A percentile compares a stretch with the other conserved stretches of the same genome.
Evolutionary conservation across 1,140 invertebrate species (phyloP).

Genomic region (Drosophila tani): DNA sequence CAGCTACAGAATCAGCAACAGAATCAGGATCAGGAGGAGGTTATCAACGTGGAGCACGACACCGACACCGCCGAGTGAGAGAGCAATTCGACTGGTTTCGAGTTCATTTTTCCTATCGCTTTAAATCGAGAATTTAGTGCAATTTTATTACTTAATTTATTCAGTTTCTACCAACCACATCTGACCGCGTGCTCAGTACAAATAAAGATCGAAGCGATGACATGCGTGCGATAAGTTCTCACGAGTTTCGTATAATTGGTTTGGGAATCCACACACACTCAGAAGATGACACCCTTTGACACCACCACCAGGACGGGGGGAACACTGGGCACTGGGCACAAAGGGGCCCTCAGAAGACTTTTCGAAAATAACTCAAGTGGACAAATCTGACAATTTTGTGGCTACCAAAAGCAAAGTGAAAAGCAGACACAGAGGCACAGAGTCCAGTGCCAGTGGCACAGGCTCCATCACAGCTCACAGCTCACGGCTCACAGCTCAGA

Average conservation of each 20-base stretch:
- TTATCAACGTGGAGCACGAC: slow-evolving; percentile 91
- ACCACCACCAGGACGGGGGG: not conserved
- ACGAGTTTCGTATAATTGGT: slow-evolving; percentile 81
- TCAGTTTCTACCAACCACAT: slow-evolving; percentile 53
- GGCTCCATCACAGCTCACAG: slow-evolving; percentile 23
- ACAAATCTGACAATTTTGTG: slow-evolving; percentile 83
- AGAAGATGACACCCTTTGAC: slow-evolving; percentile 65
- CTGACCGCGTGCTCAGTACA: slow-evolving; percentile 69
- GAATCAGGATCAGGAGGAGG: slow-evolving; percentile 87
- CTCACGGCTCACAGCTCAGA: not conserved
- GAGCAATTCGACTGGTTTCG: slow-evolving; percentile 14
- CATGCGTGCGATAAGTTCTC: slow-evolving; percentile 64
- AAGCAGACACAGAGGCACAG: slow-evolving; percentile 39
- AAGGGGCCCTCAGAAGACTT: slow-evolving; percentile 37
- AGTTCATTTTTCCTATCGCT: slow-evolving; percentile 64
- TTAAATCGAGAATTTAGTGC: slow-evolving; percentile 72
- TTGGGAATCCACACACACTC: slow-evolving; percentile 52
- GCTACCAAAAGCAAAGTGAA: slow-evolving; percentile 71
- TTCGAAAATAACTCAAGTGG: slow-evolving; percentile 82
- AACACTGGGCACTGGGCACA: slow-evolving; percentile 16
- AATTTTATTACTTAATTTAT: slow-evolving; percentile 76
- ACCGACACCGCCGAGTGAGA: slow-evolving; percentile 61
- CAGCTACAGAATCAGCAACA: slow-evolving; percentile 1
- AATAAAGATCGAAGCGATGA: slow-evolving; percentile 65
- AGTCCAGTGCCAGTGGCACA: slow-evolving; percentile 14